Percentiles rank a stretch among this genome's conserved stretches.
Evolutionary conservation across 2,113 vertebrate genomes (phyloP).

Genomic region (Rhinogobius similis): DNA sequence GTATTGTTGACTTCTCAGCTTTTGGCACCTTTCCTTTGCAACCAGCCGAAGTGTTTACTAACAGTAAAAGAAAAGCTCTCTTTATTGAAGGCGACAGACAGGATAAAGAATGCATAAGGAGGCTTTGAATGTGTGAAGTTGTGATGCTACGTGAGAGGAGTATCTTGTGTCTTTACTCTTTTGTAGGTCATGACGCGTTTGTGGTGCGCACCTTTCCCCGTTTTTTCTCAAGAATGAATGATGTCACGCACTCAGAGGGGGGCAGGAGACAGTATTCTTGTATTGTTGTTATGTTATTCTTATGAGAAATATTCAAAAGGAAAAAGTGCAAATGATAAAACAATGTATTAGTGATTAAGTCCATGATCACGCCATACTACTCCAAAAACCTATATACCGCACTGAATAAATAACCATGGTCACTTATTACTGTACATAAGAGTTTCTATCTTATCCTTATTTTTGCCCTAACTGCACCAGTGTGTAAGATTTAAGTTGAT

Average conservation of each 20-base stretch:
- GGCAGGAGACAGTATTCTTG: background rate
- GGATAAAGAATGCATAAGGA: slow-evolving; percentile 16
- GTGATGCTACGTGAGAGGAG: background rate
- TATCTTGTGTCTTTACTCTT: slow-evolving; percentile 17
- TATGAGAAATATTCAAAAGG: background rate
- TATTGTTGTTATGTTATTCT: background rate
- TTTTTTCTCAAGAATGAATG: background rate
- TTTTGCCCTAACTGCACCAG: too few relatives aligned
- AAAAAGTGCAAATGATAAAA: too few relatives aligned
- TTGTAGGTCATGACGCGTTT: slow-evolving; percentile 34
- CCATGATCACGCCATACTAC: too few relatives aligned
- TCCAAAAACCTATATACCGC: too few relatives aligned
- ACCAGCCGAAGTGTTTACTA: background rate
- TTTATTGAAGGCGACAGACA: slow-evolving; percentile 15
- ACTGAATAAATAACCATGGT: too few relatives aligned
- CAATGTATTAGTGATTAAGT: too few relatives aligned
- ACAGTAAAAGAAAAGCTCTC: background rate
- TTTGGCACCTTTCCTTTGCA: background rate
- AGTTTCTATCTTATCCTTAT: too few relatives aligned
- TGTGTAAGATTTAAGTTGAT: too few relatives aligned
- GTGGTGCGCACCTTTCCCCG: slow-evolving; percentile 7
- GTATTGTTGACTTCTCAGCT: background rate
- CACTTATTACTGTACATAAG: too few relatives aligned
- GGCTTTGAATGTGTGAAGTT: slow-evolving; percentile 10
- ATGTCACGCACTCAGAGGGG: slow-evolving; percentile 6